Evolutionary conservation across 2,797 vertebrate genomes (phyloP), one percentile per base, ranked within the genome.

Genomic region (Typhlichthys eigenmanni): DNA sequence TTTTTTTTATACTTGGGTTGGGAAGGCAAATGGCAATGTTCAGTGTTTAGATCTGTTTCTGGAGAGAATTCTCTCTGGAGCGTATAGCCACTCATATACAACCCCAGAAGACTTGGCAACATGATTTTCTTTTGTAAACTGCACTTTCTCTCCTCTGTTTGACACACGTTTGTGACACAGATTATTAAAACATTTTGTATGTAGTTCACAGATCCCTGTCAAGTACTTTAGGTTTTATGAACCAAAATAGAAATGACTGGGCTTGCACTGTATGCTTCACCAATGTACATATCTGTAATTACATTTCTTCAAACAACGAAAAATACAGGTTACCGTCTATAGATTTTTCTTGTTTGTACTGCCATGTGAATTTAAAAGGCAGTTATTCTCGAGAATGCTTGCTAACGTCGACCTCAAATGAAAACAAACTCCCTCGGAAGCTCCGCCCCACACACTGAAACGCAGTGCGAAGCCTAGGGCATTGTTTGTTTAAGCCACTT

Each of bases 111-210:
- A 4, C 24, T 24, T 24, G 24, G 24, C 3, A 24, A 24, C 24
- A 29, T 29, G 16, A 70, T 62, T 2, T 47, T 79, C 78, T 71
- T 82, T 74, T 76, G 60, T 45, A 58, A 46, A 47, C 61, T 59
- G 55, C 67, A 68, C 50, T 65, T 65, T 62, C 46, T 55, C 24
- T 29, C 24, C 24, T 51, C 63, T 66, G 58, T 79, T 69, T 85
- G 79, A 83, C 83, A 84, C 84, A 86, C 71, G 87, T 87, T 77
- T 66, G 19, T 47, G 66, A 75, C 56, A 74, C 68, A 85, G 69
- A 76, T 82, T 76, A 85, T 82, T 29, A 29, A 4, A 29, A 83
- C 64, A 62, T 43, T 2, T n/a, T 68, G 46, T 6, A 71, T 57
- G 62, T 24, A 64, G n/a, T 53, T 69, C 32, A 53, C 61, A 59